Percentiles rank a stretch among this genome's conserved stretches.
These are phyloP conservation scores for Elephas maximus DNA, from an alignment of 2,113 vertebrate genomes.

Conservation along the genomic window DNA sequence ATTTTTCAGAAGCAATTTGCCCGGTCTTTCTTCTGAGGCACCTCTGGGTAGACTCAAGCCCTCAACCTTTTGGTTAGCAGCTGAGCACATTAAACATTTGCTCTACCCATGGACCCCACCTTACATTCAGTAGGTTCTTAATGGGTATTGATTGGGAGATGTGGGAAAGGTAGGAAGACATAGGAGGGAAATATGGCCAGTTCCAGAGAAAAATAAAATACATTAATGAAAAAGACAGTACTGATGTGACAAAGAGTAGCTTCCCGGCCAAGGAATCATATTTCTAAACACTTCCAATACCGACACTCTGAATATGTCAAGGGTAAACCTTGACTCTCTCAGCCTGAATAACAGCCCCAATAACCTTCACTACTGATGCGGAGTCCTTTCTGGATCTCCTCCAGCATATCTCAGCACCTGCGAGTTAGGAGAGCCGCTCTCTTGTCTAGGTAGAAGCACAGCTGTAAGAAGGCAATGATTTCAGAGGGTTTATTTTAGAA, in stretches of 20 bases:
- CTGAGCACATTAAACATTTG: not conserved
- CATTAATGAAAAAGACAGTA: not conserved
- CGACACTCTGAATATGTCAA: too few relatives aligned
- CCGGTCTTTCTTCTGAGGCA: not conserved
- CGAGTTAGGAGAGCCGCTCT: not conserved
- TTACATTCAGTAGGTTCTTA: not conserved
- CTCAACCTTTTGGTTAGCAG: too few relatives aligned
- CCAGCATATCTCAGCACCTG: not conserved
- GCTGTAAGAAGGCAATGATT: conserved; percentile 38
- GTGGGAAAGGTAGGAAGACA: rapidly evolving
- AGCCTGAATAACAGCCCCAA: not conserved
- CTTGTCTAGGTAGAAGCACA: not conserved
- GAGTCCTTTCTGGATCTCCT: rapidly evolving
- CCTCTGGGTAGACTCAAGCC: not conserved
- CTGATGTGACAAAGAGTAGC: not conserved
- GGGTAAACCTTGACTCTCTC: not conserved
- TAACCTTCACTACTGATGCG: not conserved
- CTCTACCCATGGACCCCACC: not conserved
- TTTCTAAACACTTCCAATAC: too few relatives aligned
- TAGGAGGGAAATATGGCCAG: not conserved
- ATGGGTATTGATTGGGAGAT: too few relatives aligned
- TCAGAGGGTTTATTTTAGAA: conserved; percentile 64
- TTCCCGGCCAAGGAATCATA: not conserved
- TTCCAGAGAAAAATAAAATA: not conserved
- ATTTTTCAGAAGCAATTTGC: not conserved